phyloP scores from a whole-genome alignment of 2,888 invertebrate genomes.

The Diadromus collaris region DNA sequence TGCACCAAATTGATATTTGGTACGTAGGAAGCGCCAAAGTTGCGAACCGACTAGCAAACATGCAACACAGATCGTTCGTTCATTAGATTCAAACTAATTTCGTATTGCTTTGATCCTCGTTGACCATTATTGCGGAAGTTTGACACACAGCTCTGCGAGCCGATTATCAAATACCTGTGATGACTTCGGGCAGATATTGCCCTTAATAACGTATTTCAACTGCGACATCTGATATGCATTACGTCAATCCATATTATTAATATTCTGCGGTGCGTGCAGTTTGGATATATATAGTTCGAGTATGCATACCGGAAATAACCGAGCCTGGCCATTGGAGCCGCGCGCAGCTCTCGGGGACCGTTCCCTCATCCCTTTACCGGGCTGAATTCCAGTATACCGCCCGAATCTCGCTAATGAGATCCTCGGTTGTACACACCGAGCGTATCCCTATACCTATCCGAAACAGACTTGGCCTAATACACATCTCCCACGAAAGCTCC shows the following conservation, averaged over 20 bases:
- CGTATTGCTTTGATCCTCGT: background rate
- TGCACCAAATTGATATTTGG: background rate
- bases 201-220: slow-evolving; percentile 26
- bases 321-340: slow-evolving; percentile 30
- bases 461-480: slow-evolving; percentile 44
- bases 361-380: slow-evolving; percentile 12
- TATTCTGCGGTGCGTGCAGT: slow-evolving; percentile 23
- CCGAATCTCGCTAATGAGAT: slow-evolving; percentile 60
- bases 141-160: background rate
- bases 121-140: background rate
- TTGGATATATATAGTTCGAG: slow-evolving; percentile 48
- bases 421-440: slow-evolving; percentile 45
- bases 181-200: slow-evolving; percentile 15
- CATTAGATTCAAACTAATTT: background rate
- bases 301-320: slow-evolving; percentile 56
- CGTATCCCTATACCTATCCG: slow-evolving; percentile 24
- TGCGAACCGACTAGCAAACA: background rate
- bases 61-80: background rate
- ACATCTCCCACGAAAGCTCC: slow-evolving; percentile 23
- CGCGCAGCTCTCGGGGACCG: slow-evolving; percentile 23
- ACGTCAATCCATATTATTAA: slow-evolving; percentile 20
- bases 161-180: slow-evolving; percentile 8
- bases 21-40: background rate
- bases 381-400: slow-evolving; percentile 55
- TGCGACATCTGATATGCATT: slow-evolving; percentile 39